A percentile compares a stretch with the other conserved stretches of the same genome.
These are phyloP conservation scores for Pollenia labialis DNA, from an alignment of 2,888 invertebrate species.

Conservation along the genomic window DNA sequence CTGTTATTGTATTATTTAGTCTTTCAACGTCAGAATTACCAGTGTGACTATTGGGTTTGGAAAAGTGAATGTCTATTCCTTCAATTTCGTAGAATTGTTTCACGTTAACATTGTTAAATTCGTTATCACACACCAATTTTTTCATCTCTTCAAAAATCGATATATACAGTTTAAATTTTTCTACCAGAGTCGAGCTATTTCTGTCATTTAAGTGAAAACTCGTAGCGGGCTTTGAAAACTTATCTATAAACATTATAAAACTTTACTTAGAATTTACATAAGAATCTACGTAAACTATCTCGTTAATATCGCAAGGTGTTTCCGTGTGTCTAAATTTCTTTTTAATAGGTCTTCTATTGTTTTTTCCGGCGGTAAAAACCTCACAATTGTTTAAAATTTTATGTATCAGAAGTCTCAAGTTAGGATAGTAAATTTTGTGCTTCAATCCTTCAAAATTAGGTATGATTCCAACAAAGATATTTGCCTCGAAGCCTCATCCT, in stretches of 20 bases:
- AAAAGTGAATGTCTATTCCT: not conserved
- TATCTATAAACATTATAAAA: not conserved
- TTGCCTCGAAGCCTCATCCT: no score
- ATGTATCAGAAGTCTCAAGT: not conserved
- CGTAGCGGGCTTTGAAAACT: no score
- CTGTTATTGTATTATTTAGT: constrained; percentile 6
- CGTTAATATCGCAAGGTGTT: not conserved
- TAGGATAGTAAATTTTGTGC: not conserved
- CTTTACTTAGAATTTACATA: not conserved
- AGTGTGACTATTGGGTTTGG: no score
- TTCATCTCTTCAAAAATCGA: not conserved
- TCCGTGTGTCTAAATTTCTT: not conserved
- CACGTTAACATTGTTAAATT: not conserved
- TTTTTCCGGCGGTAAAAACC: not conserved
- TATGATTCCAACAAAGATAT: not conserved
- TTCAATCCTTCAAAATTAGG: constrained; percentile 6
- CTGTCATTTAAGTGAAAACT: not conserved
- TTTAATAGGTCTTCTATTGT: not conserved
- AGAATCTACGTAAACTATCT: constrained; percentile 11
- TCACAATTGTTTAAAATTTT: not conserved
- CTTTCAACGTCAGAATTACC: not conserved
- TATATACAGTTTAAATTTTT: not conserved
- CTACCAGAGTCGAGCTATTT: not conserved
- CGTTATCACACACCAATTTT: constrained; percentile 7
- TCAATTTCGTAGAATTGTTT: not conserved